A percentile compares a stretch with the other conserved stretches of the same genome.
Conservation (phyloP, 2,888 invertebrate genomes). For the Cordylochernes scorpioides region DNA sequence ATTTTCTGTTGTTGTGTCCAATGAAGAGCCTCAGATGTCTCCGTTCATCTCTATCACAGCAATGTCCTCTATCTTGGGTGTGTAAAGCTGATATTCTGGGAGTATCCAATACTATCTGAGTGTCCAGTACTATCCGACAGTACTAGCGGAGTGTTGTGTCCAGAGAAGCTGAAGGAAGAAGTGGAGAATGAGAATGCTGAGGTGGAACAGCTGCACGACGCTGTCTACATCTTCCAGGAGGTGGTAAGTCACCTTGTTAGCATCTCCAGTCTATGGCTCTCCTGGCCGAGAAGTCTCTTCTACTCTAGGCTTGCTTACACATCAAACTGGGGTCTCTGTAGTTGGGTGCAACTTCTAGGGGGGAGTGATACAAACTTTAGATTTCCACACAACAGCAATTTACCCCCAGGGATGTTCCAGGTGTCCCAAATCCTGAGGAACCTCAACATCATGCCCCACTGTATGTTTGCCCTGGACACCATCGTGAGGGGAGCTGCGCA, state of each 20-base stretch:
- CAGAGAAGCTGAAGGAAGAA: constrained; percentile 45
- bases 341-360: neutral
- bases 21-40: no score
- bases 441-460: constrained; percentile 91
- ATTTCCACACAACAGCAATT: neutral
- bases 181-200: constrained; percentile 63
- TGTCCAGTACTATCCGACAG: neutral
- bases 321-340: neutral
- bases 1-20: no score
- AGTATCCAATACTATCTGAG: no score
- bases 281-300: no score
- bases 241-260: constrained; percentile 25
- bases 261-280: neutral
- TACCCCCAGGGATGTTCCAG: constrained; percentile 17
- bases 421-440: constrained; percentile 55
- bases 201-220: constrained; percentile 65
- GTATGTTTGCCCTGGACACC: constrained; percentile 97
- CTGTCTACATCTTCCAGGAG: constrained; percentile 59
- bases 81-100: no score
- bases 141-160: neutral
- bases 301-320: neutral
- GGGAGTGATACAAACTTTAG: neutral
- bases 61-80: no score
- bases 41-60: no score
- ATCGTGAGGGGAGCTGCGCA: constrained; percentile 72